These are phyloP conservation scores for Leucoma salicis DNA, from an alignment of 2,888 invertebrate genomes.

Conservation along the genomic window DNA sequence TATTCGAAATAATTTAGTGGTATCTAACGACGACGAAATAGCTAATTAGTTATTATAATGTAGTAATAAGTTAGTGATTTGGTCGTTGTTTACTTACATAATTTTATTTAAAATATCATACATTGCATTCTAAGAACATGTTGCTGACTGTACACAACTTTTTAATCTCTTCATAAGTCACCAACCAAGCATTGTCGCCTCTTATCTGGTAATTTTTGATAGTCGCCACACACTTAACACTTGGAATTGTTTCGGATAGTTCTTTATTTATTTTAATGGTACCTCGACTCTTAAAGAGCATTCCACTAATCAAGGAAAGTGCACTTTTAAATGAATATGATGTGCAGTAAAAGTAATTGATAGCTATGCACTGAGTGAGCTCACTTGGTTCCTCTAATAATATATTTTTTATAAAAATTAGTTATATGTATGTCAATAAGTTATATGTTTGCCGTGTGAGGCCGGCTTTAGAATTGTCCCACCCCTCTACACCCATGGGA, in stretches of 20 bases:
- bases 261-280: constrained; percentile 78
- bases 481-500: too few relatives aligned
- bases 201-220: constrained; percentile 81
- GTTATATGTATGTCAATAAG: too few relatives aligned
- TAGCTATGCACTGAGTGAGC: constrained; percentile 25
- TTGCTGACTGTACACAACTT: constrained; percentile 49
- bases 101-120: too few relatives aligned
- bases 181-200: constrained; percentile 63
- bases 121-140: too few relatives aligned
- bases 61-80: too few relatives aligned
- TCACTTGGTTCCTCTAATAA: neutral
- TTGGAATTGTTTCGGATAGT: constrained; percentile 72
- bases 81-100: too few relatives aligned
- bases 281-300: constrained; percentile 67
- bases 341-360: constrained; percentile 70
- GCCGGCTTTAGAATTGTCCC: too few relatives aligned
- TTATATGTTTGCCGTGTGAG: too few relatives aligned
- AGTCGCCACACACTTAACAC: constrained; percentile 79
- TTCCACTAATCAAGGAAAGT: constrained; percentile 74
- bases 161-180: constrained; percentile 80
- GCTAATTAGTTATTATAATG: too few relatives aligned
- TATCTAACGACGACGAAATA: too few relatives aligned
- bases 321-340: constrained; percentile 77
- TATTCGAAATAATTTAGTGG: too few relatives aligned
- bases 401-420: constrained; percentile 2